A percentile compares a stretch with the other conserved stretches of the same genome.
Conservation (phyloP, 2,113 vertebrate genomes). For the Zeus faber region DNA sequence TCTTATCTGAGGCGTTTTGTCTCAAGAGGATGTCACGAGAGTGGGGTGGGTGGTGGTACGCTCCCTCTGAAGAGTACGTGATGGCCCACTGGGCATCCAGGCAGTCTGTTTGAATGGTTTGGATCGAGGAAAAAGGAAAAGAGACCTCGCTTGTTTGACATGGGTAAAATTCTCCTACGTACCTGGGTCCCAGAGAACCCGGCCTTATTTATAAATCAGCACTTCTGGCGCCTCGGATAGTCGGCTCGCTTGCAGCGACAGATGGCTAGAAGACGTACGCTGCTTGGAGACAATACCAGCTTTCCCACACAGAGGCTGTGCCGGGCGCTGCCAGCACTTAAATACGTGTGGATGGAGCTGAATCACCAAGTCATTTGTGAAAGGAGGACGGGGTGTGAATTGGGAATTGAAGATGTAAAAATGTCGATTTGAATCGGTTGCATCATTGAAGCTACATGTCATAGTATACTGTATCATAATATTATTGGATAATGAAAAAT, state of each 20-base stretch:
- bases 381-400: too few relatives aligned
- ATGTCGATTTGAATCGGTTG: too few relatives aligned
- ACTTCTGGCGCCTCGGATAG: neutral
- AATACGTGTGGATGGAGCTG: too few relatives aligned
- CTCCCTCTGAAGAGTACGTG: slow-evolving; percentile 45
- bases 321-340: neutral
- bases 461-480: too few relatives aligned
- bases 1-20: slow-evolving; percentile 53
- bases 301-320: neutral
- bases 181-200: neutral
- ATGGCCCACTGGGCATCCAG: slow-evolving; percentile 3
- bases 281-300: neutral
- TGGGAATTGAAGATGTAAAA: too few relatives aligned
- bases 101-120: slow-evolving; percentile 9
- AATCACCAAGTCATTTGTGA: too few relatives aligned
- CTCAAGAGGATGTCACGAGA: slow-evolving; percentile 45
- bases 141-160: slow-evolving; percentile 5
- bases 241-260: slow-evolving; percentile 2
- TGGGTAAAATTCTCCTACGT: neutral
- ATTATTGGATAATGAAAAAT: too few relatives aligned
- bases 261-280: neutral
- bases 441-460: too few relatives aligned
- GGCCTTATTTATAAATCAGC: slow-evolving; percentile 30
- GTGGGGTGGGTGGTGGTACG: too few relatives aligned
- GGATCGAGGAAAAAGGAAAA: neutral